phyloP scores from a whole-genome alignment of 2,797 vertebrate genomes.

The Leptodactylus fallax region DNA sequence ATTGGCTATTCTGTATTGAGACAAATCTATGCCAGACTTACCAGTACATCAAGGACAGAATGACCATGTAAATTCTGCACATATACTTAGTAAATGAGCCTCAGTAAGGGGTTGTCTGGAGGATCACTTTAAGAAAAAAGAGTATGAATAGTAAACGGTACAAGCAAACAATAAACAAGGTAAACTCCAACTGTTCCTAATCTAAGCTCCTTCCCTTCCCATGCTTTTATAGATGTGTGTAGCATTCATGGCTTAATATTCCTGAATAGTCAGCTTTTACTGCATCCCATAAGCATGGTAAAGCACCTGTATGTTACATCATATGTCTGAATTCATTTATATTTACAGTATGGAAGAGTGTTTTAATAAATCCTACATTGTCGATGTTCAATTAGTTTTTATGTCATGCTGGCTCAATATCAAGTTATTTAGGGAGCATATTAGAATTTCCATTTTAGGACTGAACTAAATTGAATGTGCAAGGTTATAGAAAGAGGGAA shows the following conservation, averaged over 20 bases:
- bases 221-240: neutral
- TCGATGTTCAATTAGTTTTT: conserved; percentile 53
- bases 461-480: neutral
- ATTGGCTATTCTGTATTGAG: no score
- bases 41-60: no score
- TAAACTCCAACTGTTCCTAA: neutral
- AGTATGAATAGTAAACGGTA: neutral
- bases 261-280: conserved; percentile 35
- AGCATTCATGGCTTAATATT: conserved; percentile 21
- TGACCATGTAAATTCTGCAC: neutral
- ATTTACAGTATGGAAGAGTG: conserved; percentile 21
- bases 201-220: neutral
- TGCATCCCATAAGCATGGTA: conserved; percentile 28
- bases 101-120: no score
- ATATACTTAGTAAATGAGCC: neutral
- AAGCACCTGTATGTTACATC: conserved; percentile 34
- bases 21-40: no score
- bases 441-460: conserved; percentile 53
- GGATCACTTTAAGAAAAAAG: neutral
- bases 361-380: conserved; percentile 44
- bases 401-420: conserved; percentile 17
- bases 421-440: conserved; percentile 37
- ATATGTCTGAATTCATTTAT: conserved; percentile 20
- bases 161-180: neutral
- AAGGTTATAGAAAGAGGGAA: neutral